These are phyloP conservation scores for Chloromyia formosa DNA, from an alignment of 2,888 invertebrate genomes.

Conservation along the genomic window DNA sequence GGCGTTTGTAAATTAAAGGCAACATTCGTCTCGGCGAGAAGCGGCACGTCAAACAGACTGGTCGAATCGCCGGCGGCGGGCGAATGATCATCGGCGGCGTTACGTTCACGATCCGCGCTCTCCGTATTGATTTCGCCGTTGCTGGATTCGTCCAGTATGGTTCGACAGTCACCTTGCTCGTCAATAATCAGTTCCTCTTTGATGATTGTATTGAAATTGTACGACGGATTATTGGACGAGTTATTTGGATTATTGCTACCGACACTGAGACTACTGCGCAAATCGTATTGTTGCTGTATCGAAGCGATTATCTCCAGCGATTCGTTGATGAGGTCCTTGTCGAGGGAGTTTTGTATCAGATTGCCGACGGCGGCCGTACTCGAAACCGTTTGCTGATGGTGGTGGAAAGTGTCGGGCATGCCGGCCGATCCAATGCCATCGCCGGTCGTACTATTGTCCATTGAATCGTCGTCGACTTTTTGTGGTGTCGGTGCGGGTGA, in stretches of 20 bases:
- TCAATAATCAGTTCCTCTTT: slow-evolving; percentile 60
- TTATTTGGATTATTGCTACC: slow-evolving; percentile 16
- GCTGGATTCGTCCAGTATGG: background rate
- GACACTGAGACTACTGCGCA: slow-evolving; percentile 46
- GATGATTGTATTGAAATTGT: slow-evolving; percentile 50
- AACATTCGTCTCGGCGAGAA: slow-evolving; percentile 75
- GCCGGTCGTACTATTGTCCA: slow-evolving; percentile 59
- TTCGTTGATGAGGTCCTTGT: slow-evolving; percentile 74
- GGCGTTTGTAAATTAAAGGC: slow-evolving; percentile 81
- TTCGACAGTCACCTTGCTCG: slow-evolving; percentile 52
- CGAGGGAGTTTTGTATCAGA: slow-evolving; percentile 70
- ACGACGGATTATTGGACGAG: background rate
- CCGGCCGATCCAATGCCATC: background rate
- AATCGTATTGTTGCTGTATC: slow-evolving; percentile 60
- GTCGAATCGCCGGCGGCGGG: background rate
- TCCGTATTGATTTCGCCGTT: slow-evolving; percentile 50
- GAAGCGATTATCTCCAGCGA: slow-evolving; percentile 73
- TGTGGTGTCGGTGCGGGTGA: slow-evolving; percentile 44
- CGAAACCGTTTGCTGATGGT: slow-evolving; percentile 30
- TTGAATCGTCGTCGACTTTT: slow-evolving; percentile 58
- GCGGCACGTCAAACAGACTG: slow-evolving; percentile 67
- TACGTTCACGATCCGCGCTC: slow-evolving; percentile 50
- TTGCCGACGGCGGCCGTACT: slow-evolving; percentile 53
- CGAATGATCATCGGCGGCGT: slow-evolving; percentile 51
- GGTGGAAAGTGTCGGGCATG: slow-evolving; percentile 8